phyloP scores from a whole-genome alignment of 2,797 vertebrate genomes.

The Thaleichthys pacificus region DNA sequence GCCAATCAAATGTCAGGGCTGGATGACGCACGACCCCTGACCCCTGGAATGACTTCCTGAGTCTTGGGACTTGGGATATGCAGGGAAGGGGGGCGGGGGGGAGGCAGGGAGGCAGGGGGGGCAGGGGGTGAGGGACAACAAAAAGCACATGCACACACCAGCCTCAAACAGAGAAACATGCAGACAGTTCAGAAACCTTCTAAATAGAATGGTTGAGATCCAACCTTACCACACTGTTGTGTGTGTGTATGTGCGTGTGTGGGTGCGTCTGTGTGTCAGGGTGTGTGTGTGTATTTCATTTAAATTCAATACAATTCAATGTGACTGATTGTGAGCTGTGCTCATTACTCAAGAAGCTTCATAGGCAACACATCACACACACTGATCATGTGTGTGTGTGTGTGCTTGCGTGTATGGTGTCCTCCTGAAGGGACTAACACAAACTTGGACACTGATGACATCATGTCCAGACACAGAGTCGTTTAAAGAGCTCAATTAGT shows the following conservation, averaged over 20 bases:
- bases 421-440: background rate
- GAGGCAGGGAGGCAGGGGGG: background rate
- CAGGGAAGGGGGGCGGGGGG: background rate
- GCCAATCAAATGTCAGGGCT: constrained; percentile 53
- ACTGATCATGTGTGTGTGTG: background rate
- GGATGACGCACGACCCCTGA: constrained; percentile 40
- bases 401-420: constrained; percentile 5
- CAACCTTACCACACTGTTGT: constrained; percentile 23
- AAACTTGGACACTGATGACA: constrained; percentile 1
- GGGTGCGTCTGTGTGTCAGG: background rate
- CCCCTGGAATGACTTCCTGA: constrained; percentile 50
- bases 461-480: background rate
- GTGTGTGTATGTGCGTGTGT: constrained; percentile 4
- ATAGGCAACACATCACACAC: background rate
- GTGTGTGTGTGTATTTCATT: constrained; percentile 2
- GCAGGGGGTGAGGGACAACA: background rate
- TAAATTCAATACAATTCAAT: background rate
- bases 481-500: constrained; percentile 18
- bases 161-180: background rate
- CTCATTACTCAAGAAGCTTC: constrained; percentile 18
- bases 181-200: constrained; percentile 1
- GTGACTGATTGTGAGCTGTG: constrained; percentile 10
- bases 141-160: background rate
- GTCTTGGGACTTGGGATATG: constrained; percentile 28
- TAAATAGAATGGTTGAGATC: constrained; percentile 31